These are phyloP conservation scores for Ophioninae sp. DNA, from an alignment of 2,888 invertebrate species.

Conservation along the genomic window DNA sequence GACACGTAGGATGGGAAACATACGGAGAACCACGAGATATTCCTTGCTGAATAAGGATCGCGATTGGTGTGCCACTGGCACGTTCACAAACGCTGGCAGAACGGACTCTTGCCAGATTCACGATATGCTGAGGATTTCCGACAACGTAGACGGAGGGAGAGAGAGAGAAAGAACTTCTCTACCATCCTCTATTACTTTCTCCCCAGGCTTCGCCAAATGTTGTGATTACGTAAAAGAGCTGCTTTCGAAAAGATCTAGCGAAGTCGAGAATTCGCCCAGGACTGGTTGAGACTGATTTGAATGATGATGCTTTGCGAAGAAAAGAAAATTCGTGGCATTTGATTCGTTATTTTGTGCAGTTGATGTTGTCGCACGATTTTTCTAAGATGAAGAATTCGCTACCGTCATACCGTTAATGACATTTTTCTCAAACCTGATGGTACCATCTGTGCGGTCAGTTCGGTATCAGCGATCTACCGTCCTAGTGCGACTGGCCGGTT, in stretches of 20 bases:
- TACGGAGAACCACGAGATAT: slow-evolving; percentile 36
- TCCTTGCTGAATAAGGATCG: slow-evolving; percentile 20
- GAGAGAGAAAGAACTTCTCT: slow-evolving; percentile 38
- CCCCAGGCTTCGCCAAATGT: slow-evolving; percentile 32
- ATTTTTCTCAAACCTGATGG: no score
- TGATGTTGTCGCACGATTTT: no score
- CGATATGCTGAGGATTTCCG: slow-evolving; percentile 37
- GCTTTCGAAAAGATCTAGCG: not conserved
- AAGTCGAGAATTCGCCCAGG: slow-evolving; percentile 1
- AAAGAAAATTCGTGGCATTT: not conserved
- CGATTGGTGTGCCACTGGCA: slow-evolving; percentile 50
- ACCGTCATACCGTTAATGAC: no score
- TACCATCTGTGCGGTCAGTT: no score
- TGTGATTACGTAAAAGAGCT: slow-evolving; percentile 13
- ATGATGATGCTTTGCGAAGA: slow-evolving; percentile 8
- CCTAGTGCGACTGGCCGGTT: no score
- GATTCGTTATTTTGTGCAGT: no score
- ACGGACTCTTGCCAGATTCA: slow-evolving; percentile 17
- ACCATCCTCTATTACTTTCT: not conserved
- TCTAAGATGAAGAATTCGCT: no score
- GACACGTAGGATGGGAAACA: slow-evolving; percentile 31
- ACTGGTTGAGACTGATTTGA: not conserved
- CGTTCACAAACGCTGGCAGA: slow-evolving; percentile 44
- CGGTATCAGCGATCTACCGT: no score
- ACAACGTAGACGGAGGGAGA: slow-evolving; percentile 31